Evolutionary conservation across 92 coral and sea anemone species (phyloP).

Genomic region (Actinernus sp.): DNA sequence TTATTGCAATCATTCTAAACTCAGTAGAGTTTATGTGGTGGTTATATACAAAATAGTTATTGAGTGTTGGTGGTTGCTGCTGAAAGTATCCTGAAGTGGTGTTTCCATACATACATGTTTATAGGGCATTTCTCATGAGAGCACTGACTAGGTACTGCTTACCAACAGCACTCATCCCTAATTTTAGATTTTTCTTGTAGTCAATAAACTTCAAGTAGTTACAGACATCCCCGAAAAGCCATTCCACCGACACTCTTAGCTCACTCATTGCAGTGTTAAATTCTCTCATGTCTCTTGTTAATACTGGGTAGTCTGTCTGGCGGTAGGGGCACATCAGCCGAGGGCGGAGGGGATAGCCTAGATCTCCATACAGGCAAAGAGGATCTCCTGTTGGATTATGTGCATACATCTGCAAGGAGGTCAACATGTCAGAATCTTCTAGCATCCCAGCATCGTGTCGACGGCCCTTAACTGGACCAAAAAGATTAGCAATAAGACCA

Average conservation of each 20-base stretch:
- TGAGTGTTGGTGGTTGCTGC: neutral
- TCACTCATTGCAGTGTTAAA: conserved; percentile 15
- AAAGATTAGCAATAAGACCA: conserved; percentile 32
- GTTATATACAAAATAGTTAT: neutral
- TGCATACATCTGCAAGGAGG: conserved; percentile 8
- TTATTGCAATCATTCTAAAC: no score
- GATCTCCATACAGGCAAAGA: conserved; percentile 33
- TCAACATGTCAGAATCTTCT: conserved; percentile 12
- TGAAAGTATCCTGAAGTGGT: neutral
- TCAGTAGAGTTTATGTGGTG: no score
- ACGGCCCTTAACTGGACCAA: conserved; percentile 38
- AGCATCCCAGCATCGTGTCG: conserved; percentile 37
- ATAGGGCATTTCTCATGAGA: conserved; percentile 1
- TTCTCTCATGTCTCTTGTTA: conserved; percentile 4
- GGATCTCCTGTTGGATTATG: conserved; percentile 1
- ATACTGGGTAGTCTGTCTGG: conserved; percentile 24
- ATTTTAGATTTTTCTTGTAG: conserved; percentile 13
- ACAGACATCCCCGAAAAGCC: conserved; percentile 13
- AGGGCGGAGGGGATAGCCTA: conserved; percentile 30
- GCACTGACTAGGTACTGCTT: conserved; percentile 12
- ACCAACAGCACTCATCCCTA: conserved; percentile 18
- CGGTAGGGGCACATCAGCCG: conserved; percentile 32
- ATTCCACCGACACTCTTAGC: conserved; percentile 13
- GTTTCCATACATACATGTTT: conserved; percentile 10
- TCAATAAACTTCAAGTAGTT: no score